Percentiles rank a stretch among this genome's conserved stretches.
These are phyloP conservation scores for Aspidoscelis tigris DNA, from an alignment of 2,113 vertebrate species.

Conservation along the genomic window DNA sequence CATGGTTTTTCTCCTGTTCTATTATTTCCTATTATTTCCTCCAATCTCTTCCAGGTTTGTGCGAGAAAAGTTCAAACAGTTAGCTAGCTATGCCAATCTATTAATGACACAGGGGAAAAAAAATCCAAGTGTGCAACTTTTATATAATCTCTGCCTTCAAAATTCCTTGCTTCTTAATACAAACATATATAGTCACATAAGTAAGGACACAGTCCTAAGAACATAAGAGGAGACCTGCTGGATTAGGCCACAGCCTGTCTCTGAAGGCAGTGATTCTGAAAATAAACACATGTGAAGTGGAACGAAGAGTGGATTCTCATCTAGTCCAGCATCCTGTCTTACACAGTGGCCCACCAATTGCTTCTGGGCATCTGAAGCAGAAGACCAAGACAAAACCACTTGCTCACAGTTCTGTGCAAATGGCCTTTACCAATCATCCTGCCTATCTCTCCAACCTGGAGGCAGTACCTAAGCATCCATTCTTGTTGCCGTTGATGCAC, in stretches of 20 bases:
- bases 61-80: constrained; percentile 59
- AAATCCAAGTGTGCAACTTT: constrained; percentile 9
- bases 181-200: background rate
- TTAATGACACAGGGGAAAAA: constrained; percentile 5
- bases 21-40: constrained; percentile 59
- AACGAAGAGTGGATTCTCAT: background rate
- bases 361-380: too few species aligned
- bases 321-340: too few species aligned
- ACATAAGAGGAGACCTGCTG: too few species aligned
- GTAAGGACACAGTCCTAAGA: background rate
- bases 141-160: background rate
- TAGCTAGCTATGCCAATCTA: constrained; percentile 45
- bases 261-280: background rate
- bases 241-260: too few species aligned
- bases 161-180: background rate
- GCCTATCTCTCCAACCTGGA: too few species aligned
- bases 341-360: too few species aligned
- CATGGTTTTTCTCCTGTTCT: constrained; percentile 64
- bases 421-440: too few species aligned
- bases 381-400: too few species aligned
- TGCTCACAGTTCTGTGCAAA: too few species aligned
- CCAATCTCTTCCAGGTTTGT: constrained; percentile 63
- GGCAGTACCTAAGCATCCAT: too few species aligned
- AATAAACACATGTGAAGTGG: background rate
- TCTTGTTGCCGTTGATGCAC: too few species aligned